Percentiles rank a stretch among this genome's conserved stretches.
phyloP scores from a whole-genome alignment of 2,113 vertebrate genomes.

The Cheirogaleus medius region DNA sequence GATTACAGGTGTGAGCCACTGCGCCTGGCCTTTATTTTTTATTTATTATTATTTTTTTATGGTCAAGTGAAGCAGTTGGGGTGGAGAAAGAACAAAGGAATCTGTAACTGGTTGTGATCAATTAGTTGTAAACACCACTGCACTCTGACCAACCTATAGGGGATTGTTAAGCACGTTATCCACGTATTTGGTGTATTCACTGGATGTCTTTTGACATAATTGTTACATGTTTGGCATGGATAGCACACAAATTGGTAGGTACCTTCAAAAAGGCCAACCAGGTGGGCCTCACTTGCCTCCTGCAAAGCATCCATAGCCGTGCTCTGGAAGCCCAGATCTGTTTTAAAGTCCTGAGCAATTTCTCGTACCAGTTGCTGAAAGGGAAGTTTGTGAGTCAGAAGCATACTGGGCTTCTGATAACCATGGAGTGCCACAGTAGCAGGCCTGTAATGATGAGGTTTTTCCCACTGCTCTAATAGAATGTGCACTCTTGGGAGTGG shows the following conservation, averaged over 20 bases:
- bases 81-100: too few species aligned
- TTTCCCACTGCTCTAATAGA: neutral
- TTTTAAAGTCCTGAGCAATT: constrained; percentile 90
- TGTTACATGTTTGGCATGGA: neutral
- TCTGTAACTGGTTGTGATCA: too few species aligned
- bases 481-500: neutral
- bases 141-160: neutral
- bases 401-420: constrained; percentile 87
- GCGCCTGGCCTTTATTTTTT: too few species aligned
- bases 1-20: too few species aligned
- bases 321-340: constrained; percentile 87
- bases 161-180: neutral
- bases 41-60: too few species aligned
- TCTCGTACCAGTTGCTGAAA: constrained; percentile 87
- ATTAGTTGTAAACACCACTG: too few species aligned
- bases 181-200: neutral
- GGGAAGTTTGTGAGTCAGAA: constrained; percentile 87
- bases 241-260: neutral
- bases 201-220: neutral
- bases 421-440: neutral
- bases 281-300: constrained; percentile 58
- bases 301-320: constrained; percentile 88
- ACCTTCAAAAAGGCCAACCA: neutral
- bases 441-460: neutral
- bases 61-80: too few species aligned